These are phyloP conservation scores for Scolopax bukidnonensis DNA, from an alignment of 2,797 vertebrate species.

Conservation along the genomic window DNA sequence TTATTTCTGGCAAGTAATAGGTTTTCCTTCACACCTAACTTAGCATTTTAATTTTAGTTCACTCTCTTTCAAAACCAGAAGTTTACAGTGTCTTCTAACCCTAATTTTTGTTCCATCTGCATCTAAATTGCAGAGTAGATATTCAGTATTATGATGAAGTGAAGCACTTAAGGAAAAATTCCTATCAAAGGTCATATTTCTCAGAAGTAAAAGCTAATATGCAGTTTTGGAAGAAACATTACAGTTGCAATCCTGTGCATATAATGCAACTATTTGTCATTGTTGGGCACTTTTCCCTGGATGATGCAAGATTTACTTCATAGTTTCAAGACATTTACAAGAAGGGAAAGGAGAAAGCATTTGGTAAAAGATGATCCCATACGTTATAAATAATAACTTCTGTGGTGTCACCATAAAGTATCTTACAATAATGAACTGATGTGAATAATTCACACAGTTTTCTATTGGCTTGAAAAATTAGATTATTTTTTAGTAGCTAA, in stretches of 20 bases:
- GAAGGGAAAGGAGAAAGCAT: slow-evolving; percentile 76
- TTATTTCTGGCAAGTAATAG: background rate
- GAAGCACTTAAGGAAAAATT: slow-evolving; percentile 26
- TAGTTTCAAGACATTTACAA: slow-evolving; percentile 67
- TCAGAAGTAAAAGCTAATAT: slow-evolving; percentile 74
- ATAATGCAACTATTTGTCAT: slow-evolving; percentile 75
- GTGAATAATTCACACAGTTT: background rate
- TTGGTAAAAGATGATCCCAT: slow-evolving; percentile 49
- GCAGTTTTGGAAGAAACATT: slow-evolving; percentile 62
- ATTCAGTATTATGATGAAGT: background rate
- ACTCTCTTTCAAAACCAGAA: background rate
- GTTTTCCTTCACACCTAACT: background rate
- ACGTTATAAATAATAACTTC: slow-evolving; percentile 13
- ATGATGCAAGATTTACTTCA: slow-evolving; percentile 75
- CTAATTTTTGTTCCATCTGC: background rate
- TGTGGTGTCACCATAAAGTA: background rate
- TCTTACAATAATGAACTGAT: slow-evolving; percentile 4
- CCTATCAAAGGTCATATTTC: background rate
- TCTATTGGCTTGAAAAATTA: slow-evolving; percentile 14
- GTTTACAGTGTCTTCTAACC: background rate
- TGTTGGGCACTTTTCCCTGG: slow-evolving; percentile 46
- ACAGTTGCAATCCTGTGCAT: slow-evolving; percentile 67
- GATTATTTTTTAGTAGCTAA: slow-evolving; percentile 37
- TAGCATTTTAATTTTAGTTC: background rate
- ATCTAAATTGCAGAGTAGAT: background rate